Evolutionary conservation across 1,140 invertebrate genomes (phyloP).

Genomic region (Zaprionus ghesquierei): DNA sequence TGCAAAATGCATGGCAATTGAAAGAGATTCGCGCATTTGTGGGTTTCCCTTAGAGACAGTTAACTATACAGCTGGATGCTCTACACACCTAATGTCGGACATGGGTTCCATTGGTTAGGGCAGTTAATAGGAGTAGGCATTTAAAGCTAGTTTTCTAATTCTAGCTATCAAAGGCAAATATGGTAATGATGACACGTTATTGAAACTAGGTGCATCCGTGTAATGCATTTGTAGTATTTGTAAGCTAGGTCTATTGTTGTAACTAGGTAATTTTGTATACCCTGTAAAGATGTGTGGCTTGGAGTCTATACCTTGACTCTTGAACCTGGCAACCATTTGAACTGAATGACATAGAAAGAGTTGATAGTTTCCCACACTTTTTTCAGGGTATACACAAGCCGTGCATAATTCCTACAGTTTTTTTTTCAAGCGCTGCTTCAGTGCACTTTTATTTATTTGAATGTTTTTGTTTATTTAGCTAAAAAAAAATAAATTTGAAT

Average conservation of each 20-base stretch:
- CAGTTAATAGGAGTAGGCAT: background rate
- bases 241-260: background rate
- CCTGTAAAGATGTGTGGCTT: too few species aligned
- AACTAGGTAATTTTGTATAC: constrained; percentile 2
- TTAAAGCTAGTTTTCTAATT: background rate
- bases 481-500: constrained; percentile 53
- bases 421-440: constrained; percentile 14
- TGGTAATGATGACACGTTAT: background rate
- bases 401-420: background rate
- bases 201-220: background rate
- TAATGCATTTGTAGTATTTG: background rate
- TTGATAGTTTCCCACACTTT: background rate
- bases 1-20: constrained; percentile 69
- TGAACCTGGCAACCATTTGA: too few species aligned
- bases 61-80: constrained; percentile 9
- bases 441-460: constrained; percentile 42
- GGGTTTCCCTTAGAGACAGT: constrained; percentile 43
- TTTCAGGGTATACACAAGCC: constrained; percentile 4
- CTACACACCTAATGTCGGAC: constrained; percentile 56
- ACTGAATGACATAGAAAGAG: too few species aligned
- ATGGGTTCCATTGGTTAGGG: constrained; percentile 3
- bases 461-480: constrained; percentile 35
- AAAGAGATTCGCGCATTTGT: constrained; percentile 63
- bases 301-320: too few species aligned
- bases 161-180: background rate